Conservation (phyloP, 2,888 invertebrate species). For the Trypoxylon attenuatum region DNA sequence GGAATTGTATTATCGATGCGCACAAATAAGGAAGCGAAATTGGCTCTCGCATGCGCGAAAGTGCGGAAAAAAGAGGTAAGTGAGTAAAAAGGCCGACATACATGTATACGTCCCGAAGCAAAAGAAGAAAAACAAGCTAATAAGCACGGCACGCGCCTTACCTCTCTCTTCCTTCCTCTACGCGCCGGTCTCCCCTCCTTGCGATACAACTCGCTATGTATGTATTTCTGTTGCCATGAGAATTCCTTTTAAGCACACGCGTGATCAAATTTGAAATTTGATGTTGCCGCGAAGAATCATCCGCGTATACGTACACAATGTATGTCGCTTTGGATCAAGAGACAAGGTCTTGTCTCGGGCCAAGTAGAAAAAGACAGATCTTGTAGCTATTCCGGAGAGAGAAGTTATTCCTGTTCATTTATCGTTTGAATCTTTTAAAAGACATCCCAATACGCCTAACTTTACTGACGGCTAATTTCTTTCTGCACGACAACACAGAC, state of each 20-base stretch:
- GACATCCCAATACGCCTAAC: too few species aligned
- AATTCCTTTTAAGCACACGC: conserved; percentile 13
- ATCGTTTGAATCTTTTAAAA: too few species aligned
- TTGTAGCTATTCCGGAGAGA: too few species aligned
- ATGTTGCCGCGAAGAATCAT: not conserved
- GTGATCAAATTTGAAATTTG: not conserved
- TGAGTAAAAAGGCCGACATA: conserved; percentile 22
- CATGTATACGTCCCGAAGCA: conserved; percentile 29
- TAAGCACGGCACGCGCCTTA: conserved; percentile 65
- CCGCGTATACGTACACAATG: too few species aligned
- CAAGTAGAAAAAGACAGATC: too few species aligned
- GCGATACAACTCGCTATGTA: conserved; percentile 34
- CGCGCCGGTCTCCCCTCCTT: conserved; percentile 18
- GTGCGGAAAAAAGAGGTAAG: conserved; percentile 33
- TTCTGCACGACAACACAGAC: too few species aligned
- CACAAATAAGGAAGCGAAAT: conserved; percentile 9
- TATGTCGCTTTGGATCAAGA: too few species aligned
- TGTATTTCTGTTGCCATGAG: conserved; percentile 20
- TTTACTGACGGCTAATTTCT: too few species aligned
- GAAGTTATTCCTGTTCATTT: too few species aligned
- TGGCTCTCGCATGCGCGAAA: conserved; percentile 33
- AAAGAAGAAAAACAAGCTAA: conserved; percentile 60
- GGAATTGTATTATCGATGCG: conserved; percentile 8
- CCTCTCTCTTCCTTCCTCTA: conserved; percentile 35
- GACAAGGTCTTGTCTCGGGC: too few species aligned